A percentile compares a stretch with the other conserved stretches of the same genome.
Conservation (phyloP, 1,140 invertebrate species). For the Papilio dardanus region DNA sequence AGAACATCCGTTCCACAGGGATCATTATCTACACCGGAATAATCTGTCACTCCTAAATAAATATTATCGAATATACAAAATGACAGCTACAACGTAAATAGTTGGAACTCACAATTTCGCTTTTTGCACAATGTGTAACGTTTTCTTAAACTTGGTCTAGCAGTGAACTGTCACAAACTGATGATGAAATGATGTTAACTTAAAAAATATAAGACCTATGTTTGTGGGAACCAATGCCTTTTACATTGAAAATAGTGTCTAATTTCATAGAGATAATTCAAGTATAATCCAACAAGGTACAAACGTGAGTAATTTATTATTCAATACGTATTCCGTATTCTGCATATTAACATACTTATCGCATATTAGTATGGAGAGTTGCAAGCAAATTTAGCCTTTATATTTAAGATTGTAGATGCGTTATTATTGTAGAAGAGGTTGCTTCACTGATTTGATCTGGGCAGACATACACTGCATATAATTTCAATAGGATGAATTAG, state of each 20-base stretch:
- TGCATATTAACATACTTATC: not conserved
- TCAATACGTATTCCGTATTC: conserved; percentile 13
- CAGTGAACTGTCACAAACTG: not conserved
- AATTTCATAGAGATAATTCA: not conserved
- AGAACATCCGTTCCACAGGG: not conserved
- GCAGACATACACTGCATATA: not conserved
- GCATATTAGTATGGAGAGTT: not conserved
- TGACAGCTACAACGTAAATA: not conserved
- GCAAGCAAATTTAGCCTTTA: not conserved
- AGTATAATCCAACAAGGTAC: not conserved
- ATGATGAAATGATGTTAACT: too few relatives aligned
- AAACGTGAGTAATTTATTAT: conserved; percentile 4
- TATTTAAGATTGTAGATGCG: not conserved
- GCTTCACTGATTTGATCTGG: not conserved
- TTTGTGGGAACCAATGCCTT: not conserved
- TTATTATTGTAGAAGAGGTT: not conserved
- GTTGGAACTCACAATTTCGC: not conserved
- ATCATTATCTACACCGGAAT: conserved; percentile 4
- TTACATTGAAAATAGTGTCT: not conserved
- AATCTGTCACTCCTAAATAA: conserved; percentile 16
- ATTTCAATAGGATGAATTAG: conserved; percentile 6
- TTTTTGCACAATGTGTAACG: not conserved
- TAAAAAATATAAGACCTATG: too few relatives aligned
- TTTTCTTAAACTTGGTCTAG: not conserved
- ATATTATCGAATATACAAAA: not conserved